These are phyloP conservation scores for Phrynosoma blainvillii DNA, from an alignment of 2,113 vertebrate genomes.

Conservation along the genomic window DNA sequence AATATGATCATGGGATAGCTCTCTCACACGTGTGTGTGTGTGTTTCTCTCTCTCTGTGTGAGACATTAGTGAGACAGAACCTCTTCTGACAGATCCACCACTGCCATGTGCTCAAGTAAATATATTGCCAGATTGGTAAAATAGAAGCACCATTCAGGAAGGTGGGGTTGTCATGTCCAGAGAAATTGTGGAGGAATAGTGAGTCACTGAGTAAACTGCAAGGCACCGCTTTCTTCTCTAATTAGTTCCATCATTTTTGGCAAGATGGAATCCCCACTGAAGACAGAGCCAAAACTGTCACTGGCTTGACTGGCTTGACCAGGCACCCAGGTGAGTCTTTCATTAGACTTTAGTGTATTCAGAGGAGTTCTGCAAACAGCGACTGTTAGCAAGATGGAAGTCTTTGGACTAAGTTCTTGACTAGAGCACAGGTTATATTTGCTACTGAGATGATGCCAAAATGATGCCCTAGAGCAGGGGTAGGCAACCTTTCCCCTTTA, in stretches of 20 bases:
- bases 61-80: neutral
- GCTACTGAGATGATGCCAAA: neutral
- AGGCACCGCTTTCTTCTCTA: neutral
- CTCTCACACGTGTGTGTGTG: neutral
- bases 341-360: neutral
- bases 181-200: neutral
- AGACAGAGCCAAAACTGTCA: conserved; percentile 13
- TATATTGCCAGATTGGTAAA: neutral
- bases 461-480: neutral
- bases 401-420: neutral
- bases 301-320: neutral
- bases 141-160: neutral
- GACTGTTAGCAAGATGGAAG: neutral
- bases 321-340: conserved; percentile 12
- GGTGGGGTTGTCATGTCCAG: neutral
- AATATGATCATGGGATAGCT: neutral
- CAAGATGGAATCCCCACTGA: neutral
- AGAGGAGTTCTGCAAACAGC: neutral
- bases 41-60: too few relatives aligned
- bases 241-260: neutral
- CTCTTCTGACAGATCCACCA: neutral
- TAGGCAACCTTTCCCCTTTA: too few relatives aligned
- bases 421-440: neutral
- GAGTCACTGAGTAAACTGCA: neutral
- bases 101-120: neutral